Evolutionary conservation across 2,797 vertebrate species (phyloP).

Genomic region (Trichosurus vulpecula): DNA sequence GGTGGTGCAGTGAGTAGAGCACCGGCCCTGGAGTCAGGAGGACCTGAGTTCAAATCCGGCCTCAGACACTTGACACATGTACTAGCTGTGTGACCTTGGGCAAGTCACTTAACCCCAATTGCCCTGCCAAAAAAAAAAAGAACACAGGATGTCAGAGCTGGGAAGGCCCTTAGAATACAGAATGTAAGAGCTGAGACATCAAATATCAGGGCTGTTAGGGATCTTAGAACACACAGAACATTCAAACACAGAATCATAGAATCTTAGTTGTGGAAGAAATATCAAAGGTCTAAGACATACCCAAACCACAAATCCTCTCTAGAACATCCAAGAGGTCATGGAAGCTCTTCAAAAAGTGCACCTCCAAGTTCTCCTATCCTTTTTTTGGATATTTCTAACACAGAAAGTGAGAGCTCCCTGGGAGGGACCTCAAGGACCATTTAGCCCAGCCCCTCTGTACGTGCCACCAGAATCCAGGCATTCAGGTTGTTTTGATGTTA

Average conservation of each 20-base stretch:
- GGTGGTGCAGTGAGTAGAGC: too few species aligned
- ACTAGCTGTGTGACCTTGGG: too few species aligned
- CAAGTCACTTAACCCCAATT: too few species aligned
- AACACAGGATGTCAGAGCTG: background rate
- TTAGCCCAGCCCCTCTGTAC: background rate
- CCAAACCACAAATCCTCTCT: background rate
- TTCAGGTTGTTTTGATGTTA: background rate
- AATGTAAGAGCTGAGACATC: background rate
- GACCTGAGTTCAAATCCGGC: too few species aligned
- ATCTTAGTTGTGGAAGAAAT: background rate
- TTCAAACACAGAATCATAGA: background rate
- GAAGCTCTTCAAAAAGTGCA: background rate
- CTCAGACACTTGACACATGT: too few species aligned
- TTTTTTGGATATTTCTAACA: background rate
- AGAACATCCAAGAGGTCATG: background rate
- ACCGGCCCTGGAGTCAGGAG: too few species aligned
- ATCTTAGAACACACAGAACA: background rate
- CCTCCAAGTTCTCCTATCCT: background rate
- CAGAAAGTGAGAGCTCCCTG: too few species aligned
- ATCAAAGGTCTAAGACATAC: background rate
- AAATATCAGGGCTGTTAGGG: background rate
- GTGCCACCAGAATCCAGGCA: background rate
- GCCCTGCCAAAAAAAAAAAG: too few species aligned
- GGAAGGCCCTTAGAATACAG: background rate
- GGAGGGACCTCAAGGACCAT: background rate